Percentiles rank a stretch among this genome's conserved stretches.
Evolutionary conservation across 2,888 invertebrate genomes (phyloP).

Genomic region (Imbricaverruca yamaguchii): DNA sequence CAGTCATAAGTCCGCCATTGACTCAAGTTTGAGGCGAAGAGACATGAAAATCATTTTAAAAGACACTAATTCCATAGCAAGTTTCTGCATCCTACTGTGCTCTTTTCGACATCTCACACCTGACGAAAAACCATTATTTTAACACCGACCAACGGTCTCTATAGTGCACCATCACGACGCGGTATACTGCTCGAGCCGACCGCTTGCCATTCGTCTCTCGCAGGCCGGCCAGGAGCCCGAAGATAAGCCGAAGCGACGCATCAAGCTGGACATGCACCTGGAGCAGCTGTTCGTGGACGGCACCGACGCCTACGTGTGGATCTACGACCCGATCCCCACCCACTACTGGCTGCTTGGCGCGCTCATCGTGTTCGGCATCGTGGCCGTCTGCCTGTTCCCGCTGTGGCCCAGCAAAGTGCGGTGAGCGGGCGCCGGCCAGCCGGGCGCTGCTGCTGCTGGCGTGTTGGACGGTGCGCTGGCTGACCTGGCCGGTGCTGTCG

Average conservation of each 20-base stretch:
- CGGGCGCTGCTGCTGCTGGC: no score
- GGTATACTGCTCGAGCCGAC: no score
- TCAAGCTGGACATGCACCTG: conserved; percentile 94
- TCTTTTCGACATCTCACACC: no score
- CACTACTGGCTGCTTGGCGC: conserved; percentile 92
- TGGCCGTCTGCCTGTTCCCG: conserved; percentile 97
- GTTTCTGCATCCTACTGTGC: no score
- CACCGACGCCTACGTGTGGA: conserved; percentile 94
- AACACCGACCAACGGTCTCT: no score
- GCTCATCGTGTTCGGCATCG: conserved; percentile 79
- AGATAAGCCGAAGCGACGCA: conserved; percentile 60
- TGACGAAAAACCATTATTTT: no score
- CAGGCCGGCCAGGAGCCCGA: not conserved
- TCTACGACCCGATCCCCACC: conserved; percentile 92
- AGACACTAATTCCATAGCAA: no score
- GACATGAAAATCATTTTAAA: no score
- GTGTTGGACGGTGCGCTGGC: not conserved
- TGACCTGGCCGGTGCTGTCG: not conserved
- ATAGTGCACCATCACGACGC: no score
- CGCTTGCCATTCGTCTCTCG: not conserved
- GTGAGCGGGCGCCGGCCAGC: not conserved
- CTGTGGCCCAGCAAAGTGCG: conserved; percentile 75
- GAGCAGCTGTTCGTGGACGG: conserved; percentile 91
- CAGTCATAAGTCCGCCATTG: no score
- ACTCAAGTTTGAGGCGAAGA: no score